Base-by-base conservation (phyloP, 1,140 invertebrate species). In the Megathymus violae region DNA sequence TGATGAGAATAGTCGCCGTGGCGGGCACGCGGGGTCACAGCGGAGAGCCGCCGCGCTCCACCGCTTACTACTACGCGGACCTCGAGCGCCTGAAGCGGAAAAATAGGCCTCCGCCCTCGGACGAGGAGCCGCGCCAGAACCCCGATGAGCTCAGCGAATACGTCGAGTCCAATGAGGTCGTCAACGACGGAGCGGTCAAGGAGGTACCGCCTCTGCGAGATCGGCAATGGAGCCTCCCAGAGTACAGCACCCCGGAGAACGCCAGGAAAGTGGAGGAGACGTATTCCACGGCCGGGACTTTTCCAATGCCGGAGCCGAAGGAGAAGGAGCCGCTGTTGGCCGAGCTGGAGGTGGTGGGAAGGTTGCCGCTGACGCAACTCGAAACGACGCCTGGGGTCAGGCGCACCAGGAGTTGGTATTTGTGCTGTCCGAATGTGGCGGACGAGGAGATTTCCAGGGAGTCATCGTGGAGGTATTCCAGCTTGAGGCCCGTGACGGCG, bases 11-110 rank as follows among this genome's bases (percentile, higher is more conserved):
- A 5, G 25, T 19, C 40, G 17, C 52, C 10, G 51, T 85, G 78
- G 78, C 82, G 10, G 77, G 79, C 0, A 77, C 74, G 0, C 63
- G 79, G 3, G 62, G 71, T 4, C 36, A 64, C 4, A 54, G 58
- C 63, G 76, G 62, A 14, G 84, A 88, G 70, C 87, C 80, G 10
- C 86, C 87, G 38, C 88, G 88, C 70, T 85, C 88, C 52, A 90
- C 88, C 27, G 85, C 89, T 0, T 92, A 92, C 64, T 92, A 92
- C 69, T 92, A 91, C 69, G 91, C 86, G 0, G 91, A 92, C 60
- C 62, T 92, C 0, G 85, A 91, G 48, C 70, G 83, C 0, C 72
- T 89, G 2, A 90, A 87, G 58, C 69, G 83, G 5, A 81, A 81
- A 47, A 80, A 85, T 44, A 66, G 69, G 9, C 43, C 52, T 40